Percentiles rank a stretch among this genome's conserved stretches.
phyloP scores from a whole-genome alignment of 2,888 invertebrate species.

The Chironomus tentans region DNA sequence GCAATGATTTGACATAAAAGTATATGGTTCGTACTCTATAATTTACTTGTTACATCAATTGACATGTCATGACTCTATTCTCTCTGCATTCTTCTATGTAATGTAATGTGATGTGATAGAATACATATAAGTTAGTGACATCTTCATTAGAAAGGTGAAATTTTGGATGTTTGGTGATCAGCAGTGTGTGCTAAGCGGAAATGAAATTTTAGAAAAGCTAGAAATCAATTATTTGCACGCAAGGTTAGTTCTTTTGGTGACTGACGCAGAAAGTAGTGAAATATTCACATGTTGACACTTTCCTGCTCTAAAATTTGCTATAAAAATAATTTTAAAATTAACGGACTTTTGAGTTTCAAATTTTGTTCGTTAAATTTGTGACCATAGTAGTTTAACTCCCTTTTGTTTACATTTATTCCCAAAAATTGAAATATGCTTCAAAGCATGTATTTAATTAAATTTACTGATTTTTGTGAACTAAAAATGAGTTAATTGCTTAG shows the following conservation, averaged over 20 bases:
- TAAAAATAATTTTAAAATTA: background rate
- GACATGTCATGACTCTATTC: background rate
- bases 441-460: too few relatives aligned
- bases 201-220: background rate
- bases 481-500: too few relatives aligned
- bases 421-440: too few relatives aligned
- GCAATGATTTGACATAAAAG: conserved; percentile 9
- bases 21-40: background rate
- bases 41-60: background rate
- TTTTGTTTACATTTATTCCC: too few relatives aligned
- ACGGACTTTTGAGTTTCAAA: background rate
- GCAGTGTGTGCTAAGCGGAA: background rate
- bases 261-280: background rate
- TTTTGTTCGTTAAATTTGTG: too few relatives aligned
- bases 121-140: background rate
- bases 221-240: conserved; percentile 13
- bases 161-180: too few relatives aligned
- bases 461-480: too few relatives aligned
- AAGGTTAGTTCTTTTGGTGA: background rate
- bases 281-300: background rate
- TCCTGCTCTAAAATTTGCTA: background rate
- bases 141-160: background rate
- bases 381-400: background rate
- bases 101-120: background rate
- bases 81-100: background rate